phyloP scores from a whole-genome alignment of 2,888 invertebrate species.

The Habroteleia sp. region DNA sequence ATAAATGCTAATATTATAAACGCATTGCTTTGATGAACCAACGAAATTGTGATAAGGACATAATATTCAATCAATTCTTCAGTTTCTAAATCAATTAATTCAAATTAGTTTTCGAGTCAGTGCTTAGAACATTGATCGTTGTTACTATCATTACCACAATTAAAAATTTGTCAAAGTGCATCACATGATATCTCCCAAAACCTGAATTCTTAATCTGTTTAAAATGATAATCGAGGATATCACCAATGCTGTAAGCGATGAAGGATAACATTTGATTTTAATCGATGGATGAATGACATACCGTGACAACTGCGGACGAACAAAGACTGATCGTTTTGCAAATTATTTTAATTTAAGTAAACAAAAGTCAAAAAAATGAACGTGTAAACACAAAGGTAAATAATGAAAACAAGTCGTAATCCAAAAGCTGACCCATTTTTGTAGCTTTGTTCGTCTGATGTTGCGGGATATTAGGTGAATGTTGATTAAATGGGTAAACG shows the following conservation, averaged over 20 bases:
- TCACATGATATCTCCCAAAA: constrained; percentile 1
- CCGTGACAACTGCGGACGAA: constrained; percentile 10
- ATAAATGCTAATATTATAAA: too few relatives aligned
- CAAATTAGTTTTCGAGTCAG: too few relatives aligned
- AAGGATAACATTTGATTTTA: constrained; percentile 14
- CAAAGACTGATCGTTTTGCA: constrained; percentile 12
- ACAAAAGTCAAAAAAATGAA: not conserved
- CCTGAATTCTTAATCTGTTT: constrained; percentile 16
- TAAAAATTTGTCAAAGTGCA: constrained; percentile 13
- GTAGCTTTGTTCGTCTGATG: constrained; percentile 21
- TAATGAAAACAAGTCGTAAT: not conserved
- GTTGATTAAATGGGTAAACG: constrained; percentile 38
- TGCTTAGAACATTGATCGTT: too few relatives aligned
- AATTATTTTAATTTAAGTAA: not conserved
- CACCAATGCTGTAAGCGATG: constrained; percentile 29
- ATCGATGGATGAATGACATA: constrained; percentile 24
- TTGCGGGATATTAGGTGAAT: constrained; percentile 3
- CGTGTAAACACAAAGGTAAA: too few relatives aligned
- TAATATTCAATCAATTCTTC: not conserved
- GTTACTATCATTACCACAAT: constrained; percentile 19
- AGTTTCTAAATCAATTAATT: too few relatives aligned
- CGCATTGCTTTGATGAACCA: too few relatives aligned
- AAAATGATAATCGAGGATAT: constrained; percentile 17
- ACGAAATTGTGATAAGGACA: too few relatives aligned
- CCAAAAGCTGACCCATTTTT: not conserved